Percentiles rank a stretch among this genome's conserved stretches.
These are phyloP conservation scores for Zaprionus taronus DNA, from an alignment of 1,140 invertebrate genomes.

Conservation along the genomic window DNA sequence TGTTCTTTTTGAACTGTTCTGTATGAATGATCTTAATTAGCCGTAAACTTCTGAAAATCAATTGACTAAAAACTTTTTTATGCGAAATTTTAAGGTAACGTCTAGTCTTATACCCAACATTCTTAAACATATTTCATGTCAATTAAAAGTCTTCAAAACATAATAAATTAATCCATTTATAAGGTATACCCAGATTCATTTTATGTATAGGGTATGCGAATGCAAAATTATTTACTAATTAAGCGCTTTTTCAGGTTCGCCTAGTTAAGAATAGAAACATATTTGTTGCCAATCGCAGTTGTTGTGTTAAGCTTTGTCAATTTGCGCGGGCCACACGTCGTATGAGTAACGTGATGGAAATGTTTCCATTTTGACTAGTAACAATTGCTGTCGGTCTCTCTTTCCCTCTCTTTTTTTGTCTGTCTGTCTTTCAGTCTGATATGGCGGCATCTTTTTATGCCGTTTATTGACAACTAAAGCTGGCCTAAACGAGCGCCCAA, in stretches of 20 bases:
- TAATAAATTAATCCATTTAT: background rate
- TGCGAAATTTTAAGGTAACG: too few species aligned
- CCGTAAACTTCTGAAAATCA: too few species aligned
- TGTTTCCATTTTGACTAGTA: constrained; percentile 9
- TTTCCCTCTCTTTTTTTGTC: background rate
- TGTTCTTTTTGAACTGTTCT: too few species aligned
- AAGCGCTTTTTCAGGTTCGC: background rate
- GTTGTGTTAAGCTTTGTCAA: constrained; percentile 9
- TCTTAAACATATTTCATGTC: too few species aligned
- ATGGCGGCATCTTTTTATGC: constrained; percentile 28
- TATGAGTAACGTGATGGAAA: constrained; percentile 42
- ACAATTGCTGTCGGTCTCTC: background rate
- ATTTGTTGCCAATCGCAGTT: constrained; percentile 36
- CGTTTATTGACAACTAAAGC: constrained; percentile 39
- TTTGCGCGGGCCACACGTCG: constrained; percentile 27
- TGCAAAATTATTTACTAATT: background rate
- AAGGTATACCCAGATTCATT: background rate
- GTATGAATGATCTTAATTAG: too few species aligned
- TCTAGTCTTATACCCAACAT: too few species aligned
- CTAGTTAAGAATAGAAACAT: background rate
- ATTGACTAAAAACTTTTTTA: too few species aligned
- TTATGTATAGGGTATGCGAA: background rate
- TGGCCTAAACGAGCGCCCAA: background rate
- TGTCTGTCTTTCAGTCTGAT: constrained; percentile 22
- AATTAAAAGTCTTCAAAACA: too few species aligned